A percentile compares a stretch with the other conserved stretches of the same genome.
These are phyloP conservation scores for Trichechus manatus DNA, from an alignment of 2,113 vertebrate genomes.

Conservation along the genomic window DNA sequence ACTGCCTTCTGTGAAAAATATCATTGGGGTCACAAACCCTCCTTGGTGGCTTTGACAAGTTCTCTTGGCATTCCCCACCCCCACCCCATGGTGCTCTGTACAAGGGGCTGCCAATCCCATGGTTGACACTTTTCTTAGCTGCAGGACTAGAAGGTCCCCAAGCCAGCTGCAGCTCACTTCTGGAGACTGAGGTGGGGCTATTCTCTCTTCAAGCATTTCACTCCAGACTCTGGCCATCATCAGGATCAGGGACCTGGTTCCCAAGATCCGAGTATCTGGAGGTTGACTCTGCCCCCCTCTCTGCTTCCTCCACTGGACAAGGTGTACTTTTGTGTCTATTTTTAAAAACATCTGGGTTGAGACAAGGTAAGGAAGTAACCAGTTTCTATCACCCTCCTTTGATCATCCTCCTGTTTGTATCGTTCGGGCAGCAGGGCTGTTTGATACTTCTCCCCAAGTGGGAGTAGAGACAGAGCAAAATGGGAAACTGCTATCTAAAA, in stretches of 20 bases:
- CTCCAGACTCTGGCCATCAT: not conserved
- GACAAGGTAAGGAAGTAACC: too few relatives aligned
- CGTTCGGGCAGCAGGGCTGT: not conserved
- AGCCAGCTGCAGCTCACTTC: slow-evolving; percentile 33
- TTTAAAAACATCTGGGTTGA: too few relatives aligned
- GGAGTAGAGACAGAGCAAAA: not conserved
- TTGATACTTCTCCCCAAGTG: not conserved
- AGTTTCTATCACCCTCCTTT: not conserved
- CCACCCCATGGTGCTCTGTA: not conserved
- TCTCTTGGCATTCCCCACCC: slow-evolving; percentile 51
- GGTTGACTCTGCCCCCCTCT: not conserved
- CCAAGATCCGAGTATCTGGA: not conserved
- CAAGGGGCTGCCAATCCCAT: slow-evolving; percentile 34
- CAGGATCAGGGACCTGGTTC: not conserved
- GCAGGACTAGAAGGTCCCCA: slow-evolving; percentile 33
- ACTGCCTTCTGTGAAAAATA: slow-evolving; percentile 49
- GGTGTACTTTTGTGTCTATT: rapidly evolving
- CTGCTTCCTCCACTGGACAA: not conserved
- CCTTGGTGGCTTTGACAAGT: slow-evolving; percentile 53
- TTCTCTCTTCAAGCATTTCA: not conserved
- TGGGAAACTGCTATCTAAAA: not conserved
- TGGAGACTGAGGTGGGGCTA: not conserved
- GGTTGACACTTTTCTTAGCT: slow-evolving; percentile 11
- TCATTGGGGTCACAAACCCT: slow-evolving; percentile 52
- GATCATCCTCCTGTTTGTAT: not conserved